Conservation (phyloP, 2,888 invertebrate genomes). For the Aspidiotus destructor region DNA sequence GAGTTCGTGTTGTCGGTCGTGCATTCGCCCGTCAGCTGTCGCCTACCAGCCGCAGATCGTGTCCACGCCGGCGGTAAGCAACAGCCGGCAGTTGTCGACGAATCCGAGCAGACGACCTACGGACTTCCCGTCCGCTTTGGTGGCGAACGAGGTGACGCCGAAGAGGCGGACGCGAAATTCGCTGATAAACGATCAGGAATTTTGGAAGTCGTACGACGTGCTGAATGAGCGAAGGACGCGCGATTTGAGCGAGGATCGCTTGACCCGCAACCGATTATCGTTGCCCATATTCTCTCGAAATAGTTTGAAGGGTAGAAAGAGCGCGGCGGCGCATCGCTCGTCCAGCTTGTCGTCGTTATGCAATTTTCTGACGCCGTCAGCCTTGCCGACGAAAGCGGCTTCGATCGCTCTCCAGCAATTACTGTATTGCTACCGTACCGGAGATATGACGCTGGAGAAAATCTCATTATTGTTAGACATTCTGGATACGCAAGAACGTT, state of each 20-base stretch:
- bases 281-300: constrained; percentile 43
- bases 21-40: constrained; percentile 2
- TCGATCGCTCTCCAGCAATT: constrained; percentile 57
- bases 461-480: constrained; percentile 70
- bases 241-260: not conserved
- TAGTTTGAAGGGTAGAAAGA: not conserved
- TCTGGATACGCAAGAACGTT: constrained; percentile 68
- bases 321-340: constrained; percentile 18
- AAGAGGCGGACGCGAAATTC: not conserved
- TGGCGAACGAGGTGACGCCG: not conserved
- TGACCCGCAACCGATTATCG: constrained; percentile 42
- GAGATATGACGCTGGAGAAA: constrained; percentile 67
- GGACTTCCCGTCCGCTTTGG: constrained; percentile 13
- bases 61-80: constrained; percentile 38
- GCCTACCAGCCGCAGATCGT: constrained; percentile 41
- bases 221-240: constrained; percentile 1
- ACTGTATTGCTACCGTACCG: constrained; percentile 58
- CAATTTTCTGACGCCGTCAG: constrained; percentile 35
- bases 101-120: constrained; percentile 32
- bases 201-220: constrained; percentile 16
- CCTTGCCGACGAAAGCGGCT: constrained; percentile 40
- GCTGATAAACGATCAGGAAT: constrained; percentile 3
- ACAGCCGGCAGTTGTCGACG: constrained; percentile 34
- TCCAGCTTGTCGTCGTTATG: constrained; percentile 44
- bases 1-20: not conserved